A percentile compares a stretch with the other conserved stretches of the same genome.
Evolutionary conservation across 2,797 vertebrate genomes (phyloP).

Genomic region (Echiichthys vipera): DNA sequence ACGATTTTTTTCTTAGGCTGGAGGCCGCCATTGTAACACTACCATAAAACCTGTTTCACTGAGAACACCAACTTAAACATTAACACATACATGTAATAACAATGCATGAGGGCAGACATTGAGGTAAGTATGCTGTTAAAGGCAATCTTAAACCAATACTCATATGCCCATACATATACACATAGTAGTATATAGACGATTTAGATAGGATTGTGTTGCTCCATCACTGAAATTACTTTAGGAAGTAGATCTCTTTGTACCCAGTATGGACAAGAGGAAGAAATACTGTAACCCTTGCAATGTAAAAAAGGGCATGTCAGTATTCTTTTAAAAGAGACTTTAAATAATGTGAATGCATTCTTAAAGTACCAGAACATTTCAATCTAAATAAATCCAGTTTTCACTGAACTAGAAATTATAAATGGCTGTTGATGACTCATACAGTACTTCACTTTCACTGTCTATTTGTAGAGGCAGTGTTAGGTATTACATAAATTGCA

Average conservation of each 20-base stretch:
- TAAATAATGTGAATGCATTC: neutral
- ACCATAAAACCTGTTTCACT: neutral
- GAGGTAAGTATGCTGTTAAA: neutral
- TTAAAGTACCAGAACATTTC: neutral
- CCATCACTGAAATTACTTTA: neutral
- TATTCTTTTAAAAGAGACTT: neutral
- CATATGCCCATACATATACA: neutral
- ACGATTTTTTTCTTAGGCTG: neutral
- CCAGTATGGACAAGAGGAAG: neutral
- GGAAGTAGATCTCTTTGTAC: neutral
- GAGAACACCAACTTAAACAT: neutral
- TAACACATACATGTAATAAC: conserved; percentile 3
- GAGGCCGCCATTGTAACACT: conserved; percentile 13
- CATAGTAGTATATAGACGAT: no score
- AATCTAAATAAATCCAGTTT: no score
- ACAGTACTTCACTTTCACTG: neutral
- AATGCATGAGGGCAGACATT: neutral
- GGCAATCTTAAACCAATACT: neutral
- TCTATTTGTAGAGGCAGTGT: neutral
- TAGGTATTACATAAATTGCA: neutral
- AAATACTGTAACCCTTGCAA: neutral
- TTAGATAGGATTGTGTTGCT: neutral
- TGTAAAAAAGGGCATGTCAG: neutral
- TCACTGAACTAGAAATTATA: no score
- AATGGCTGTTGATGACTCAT: neutral